These are phyloP conservation scores for Augiades crinisus DNA, from an alignment of 2,888 invertebrate species.

Conservation along the genomic window DNA sequence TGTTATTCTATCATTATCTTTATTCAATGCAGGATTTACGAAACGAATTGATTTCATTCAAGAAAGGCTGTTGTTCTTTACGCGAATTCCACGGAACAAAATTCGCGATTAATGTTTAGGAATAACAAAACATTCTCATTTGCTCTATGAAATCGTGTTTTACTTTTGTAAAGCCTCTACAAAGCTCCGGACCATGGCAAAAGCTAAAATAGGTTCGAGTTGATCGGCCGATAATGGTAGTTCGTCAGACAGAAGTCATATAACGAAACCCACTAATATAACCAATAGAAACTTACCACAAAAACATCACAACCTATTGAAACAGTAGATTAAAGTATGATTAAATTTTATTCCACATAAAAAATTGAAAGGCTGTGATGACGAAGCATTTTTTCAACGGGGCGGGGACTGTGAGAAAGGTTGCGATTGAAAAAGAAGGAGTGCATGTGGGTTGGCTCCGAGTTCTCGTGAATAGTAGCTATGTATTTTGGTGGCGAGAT, in stretches of 20 bases:
- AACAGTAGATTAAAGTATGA: constrained; percentile 73
- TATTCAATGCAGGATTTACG: constrained; percentile 2
- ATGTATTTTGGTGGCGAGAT: constrained; percentile 31
- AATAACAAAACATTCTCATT: constrained; percentile 15
- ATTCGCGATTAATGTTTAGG: background rate
- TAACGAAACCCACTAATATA: constrained; percentile 34
- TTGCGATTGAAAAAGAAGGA: constrained; percentile 42
- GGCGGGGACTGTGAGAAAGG: constrained; percentile 57
- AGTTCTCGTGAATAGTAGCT: constrained; percentile 46
- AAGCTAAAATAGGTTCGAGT: constrained; percentile 5
- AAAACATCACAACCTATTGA: constrained; percentile 52
- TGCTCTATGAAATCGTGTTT: constrained; percentile 15
- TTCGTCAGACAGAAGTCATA: constrained; percentile 38
- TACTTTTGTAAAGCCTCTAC: background rate
- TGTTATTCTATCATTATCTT: constrained; percentile 4
- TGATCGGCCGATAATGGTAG: constrained; percentile 2
- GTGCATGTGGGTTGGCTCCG: constrained; percentile 47
- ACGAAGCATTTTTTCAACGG: constrained; percentile 54
- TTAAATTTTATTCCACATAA: constrained; percentile 61
- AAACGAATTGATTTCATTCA: constrained; percentile 9
- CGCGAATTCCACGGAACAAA: constrained; percentile 5
- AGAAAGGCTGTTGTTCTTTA: constrained; percentile 14
- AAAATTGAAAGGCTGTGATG: constrained; percentile 53
- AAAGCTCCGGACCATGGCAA: constrained; percentile 4
- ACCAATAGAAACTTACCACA: constrained; percentile 37